These are phyloP conservation scores for Chlorodrepanis virens DNA, from an alignment of 2,113 vertebrate species.

Conservation along the genomic window DNA sequence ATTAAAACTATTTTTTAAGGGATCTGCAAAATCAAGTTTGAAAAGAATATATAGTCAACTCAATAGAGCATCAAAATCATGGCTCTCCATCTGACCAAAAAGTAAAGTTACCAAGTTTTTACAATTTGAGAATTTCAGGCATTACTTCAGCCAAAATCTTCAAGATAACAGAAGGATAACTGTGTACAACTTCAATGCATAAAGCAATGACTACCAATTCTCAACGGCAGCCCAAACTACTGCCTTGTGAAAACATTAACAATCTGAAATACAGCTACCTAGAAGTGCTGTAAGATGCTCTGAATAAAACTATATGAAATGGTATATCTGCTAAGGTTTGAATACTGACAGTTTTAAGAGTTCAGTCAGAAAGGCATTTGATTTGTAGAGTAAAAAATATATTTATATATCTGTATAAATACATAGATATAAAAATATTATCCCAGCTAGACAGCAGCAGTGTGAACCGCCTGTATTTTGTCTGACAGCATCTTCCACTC, in stretches of 20 bases:
- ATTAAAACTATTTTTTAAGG: not conserved
- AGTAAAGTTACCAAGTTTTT: not conserved
- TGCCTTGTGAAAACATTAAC: not conserved
- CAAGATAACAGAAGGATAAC: not conserved
- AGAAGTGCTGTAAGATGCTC: not conserved
- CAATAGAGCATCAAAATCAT: rapidly evolving
- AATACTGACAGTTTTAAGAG: not conserved
- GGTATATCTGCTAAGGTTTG: not conserved
- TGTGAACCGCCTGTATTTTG: not conserved
- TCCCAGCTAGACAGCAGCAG: not conserved
- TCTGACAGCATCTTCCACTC: not conserved
- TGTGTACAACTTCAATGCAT: not conserved
- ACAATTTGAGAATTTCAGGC: not conserved
- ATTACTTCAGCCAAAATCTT: not conserved
- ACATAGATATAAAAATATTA: not conserved
- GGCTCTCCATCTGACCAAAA: not conserved
- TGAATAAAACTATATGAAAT: not conserved
- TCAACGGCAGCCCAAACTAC: not conserved
- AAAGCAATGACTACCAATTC: not conserved
- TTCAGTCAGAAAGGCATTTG: not conserved
- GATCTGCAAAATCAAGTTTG: not conserved
- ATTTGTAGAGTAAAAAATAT: not conserved
- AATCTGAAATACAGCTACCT: not conserved
- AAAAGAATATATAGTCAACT: not conserved
- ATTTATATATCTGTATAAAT: not conserved